Evolutionary conservation across 2,113 vertebrate genomes (phyloP).

Genomic region (Rana temporaria): DNA sequence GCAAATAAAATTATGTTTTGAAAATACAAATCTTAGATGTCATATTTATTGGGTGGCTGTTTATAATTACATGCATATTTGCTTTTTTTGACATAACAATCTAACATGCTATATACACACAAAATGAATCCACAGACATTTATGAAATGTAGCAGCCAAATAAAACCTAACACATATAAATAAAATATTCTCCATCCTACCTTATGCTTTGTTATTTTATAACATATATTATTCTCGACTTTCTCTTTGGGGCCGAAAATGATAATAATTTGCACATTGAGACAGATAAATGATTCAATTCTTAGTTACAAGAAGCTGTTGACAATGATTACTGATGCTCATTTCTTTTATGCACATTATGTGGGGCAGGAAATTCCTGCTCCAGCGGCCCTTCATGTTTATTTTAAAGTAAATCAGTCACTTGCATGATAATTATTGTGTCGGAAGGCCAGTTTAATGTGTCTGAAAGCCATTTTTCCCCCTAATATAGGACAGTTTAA

Average conservation of each 20-base stretch:
- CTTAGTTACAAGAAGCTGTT: constrained; percentile 81
- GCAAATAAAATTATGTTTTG: no score
- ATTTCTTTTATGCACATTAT: constrained; percentile 74
- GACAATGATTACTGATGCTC: constrained; percentile 85
- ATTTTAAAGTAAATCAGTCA: constrained; percentile 74
- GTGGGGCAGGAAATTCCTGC: constrained; percentile 70
- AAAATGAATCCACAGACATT: not conserved
- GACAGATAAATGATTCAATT: constrained; percentile 90
- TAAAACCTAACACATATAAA: constrained; percentile 38
- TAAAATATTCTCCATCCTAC: constrained; percentile 63
- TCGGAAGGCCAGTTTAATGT: constrained; percentile 67
- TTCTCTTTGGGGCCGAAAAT: constrained; percentile 67
- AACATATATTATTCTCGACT: constrained; percentile 67
- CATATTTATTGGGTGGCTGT: no score
- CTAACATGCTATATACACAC: not conserved
- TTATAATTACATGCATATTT: no score
- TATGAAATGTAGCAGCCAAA: not conserved
- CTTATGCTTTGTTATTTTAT: constrained; percentile 66
- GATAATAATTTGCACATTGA: constrained; percentile 79
- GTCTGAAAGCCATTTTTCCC: constrained; percentile 56
- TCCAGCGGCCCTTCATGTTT: constrained; percentile 76
- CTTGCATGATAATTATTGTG: constrained; percentile 77
- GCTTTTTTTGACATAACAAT: no score
- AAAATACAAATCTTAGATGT: no score
- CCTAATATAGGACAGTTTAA: constrained; percentile 72